Evolutionary conservation across 1,140 invertebrate genomes (phyloP).

Genomic region (Tetragnatha versicolor): DNA sequence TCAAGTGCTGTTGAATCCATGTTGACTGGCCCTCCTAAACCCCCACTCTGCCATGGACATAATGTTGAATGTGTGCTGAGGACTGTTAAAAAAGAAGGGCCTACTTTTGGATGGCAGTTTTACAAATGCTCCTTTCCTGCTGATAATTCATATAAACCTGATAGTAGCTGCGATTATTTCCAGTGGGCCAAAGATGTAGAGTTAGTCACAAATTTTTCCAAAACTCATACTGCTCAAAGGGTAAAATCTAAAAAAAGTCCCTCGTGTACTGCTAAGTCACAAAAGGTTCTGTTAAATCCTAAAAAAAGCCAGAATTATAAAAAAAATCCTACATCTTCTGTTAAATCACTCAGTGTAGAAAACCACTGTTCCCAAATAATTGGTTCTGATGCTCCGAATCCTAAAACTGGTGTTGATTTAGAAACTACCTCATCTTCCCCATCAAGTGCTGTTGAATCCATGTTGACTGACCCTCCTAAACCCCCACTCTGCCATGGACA

Average conservation of each 20-base stretch:
- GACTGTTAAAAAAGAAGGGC: constrained; percentile 68
- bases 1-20: no score
- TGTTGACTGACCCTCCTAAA: constrained; percentile 63
- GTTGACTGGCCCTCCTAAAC: constrained; percentile 63
- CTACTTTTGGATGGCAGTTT: constrained; percentile 68
- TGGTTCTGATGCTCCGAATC: no score
- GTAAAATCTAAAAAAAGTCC: no score
- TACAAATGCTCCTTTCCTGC: constrained; percentile 67
- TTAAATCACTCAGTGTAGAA: no score
- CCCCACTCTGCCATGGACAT: constrained; percentile 68
- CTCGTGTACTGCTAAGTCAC: no score
- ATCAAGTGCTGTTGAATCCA: no score
- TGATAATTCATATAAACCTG: constrained; percentile 66
- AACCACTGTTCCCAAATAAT: no score
- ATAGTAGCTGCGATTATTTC: constrained; percentile 69
- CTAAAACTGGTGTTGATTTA: no score
- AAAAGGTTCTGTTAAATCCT: no score
- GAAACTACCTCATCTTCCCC: no score
- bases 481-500: constrained; percentile 68
- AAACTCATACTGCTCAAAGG: not conserved
- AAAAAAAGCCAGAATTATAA: no score
- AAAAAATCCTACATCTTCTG: no score
- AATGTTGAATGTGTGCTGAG: constrained; percentile 67
- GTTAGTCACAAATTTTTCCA: constrained; percentile 32
- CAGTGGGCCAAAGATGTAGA: constrained; percentile 64